Evolutionary conservation across 2,888 invertebrate species (phyloP), one percentile per base, ranked within the genome.

Genomic region (Pristionchus arcanus): DNA sequence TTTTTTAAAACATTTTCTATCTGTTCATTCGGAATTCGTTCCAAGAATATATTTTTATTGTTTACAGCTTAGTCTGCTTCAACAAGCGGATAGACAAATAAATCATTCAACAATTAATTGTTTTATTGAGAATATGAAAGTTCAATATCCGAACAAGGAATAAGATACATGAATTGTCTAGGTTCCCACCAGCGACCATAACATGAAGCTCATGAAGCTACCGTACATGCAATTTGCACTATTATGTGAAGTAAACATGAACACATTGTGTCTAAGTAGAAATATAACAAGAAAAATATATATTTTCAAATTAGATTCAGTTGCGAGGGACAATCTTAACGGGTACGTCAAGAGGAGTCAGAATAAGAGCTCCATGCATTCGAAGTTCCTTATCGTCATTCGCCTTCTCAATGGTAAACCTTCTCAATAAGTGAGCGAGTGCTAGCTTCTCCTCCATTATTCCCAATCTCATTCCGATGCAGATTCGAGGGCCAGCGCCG

Each of bases 401-500:
- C 49, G 34, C 77, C 31, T 28, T 49, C 25, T 55, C 74, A 34
- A 88, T 55, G 1, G 25, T 55, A 37, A 88, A 88, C 21, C 74
- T 34, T 53, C 88, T 28, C 9, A 88, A 25, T 19, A 88, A 34
- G 59, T 88, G 88, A n/a, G 63, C 88, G 15, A 88, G 88, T n/a
- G 88, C 88, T 2, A 88, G n/a, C 34, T 88, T 88, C 63, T 74
- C 77, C 34, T 88, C 88, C 55, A 88, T 71, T n/a, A 88, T 49
- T 49, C 55, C 88, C 77, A 88, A 55, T 71, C 77, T 7, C 77
- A 77, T 53, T 55, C 88, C 88, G 15, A 88, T 88, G 77, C 88
- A 88, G n/a, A 88, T 77, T 31, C 88, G 74, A 25, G 88, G 88
- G 19, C 88, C 88, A 15, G 25, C 88, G n/a, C 88, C 88, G 55